phyloP scores from a whole-genome alignment of 2,113 vertebrate genomes.

The Malurus alboscapulatus region DNA sequence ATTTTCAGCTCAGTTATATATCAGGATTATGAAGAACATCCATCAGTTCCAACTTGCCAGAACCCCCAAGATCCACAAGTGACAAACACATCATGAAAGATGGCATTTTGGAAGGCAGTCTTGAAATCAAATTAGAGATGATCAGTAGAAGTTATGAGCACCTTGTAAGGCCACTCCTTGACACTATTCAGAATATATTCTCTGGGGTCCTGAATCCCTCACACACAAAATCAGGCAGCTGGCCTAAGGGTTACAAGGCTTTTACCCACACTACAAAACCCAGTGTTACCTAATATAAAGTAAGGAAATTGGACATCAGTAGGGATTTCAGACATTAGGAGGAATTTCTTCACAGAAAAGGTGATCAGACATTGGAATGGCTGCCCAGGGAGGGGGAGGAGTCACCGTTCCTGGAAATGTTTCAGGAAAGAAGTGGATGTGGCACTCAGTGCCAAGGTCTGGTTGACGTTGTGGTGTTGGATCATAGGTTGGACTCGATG shows the following conservation, averaged over 20 bases:
- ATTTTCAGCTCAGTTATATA: not conserved
- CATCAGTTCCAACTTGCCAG: not conserved
- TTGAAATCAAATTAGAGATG: not conserved
- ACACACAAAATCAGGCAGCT: not conserved
- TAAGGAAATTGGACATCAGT: not conserved
- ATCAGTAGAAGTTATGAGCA: not conserved
- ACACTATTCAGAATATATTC: not conserved
- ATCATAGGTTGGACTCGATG: rapidly evolving
- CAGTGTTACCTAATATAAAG: not conserved
- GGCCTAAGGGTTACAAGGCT: not conserved
- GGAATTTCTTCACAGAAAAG: not conserved
- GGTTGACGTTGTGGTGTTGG: rapidly evolving
- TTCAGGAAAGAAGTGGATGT: not conserved
- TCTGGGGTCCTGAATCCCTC: not conserved
- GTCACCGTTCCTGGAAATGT: not conserved
- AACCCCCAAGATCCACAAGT: not conserved
- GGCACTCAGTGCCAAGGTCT: not conserved
- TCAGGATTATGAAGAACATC: not conserved
- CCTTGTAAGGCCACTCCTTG: not conserved
- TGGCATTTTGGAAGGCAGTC: not conserved
- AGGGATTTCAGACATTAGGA: not conserved
- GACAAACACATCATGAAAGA: not conserved
- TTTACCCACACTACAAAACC: not conserved
- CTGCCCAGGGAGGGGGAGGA: not conserved
- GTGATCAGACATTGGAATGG: not conserved